Evolutionary conservation across 2,888 invertebrate genomes (phyloP), one percentile per base, ranked within the genome.

Genomic region (Cryptophagus acutangulus): DNA sequence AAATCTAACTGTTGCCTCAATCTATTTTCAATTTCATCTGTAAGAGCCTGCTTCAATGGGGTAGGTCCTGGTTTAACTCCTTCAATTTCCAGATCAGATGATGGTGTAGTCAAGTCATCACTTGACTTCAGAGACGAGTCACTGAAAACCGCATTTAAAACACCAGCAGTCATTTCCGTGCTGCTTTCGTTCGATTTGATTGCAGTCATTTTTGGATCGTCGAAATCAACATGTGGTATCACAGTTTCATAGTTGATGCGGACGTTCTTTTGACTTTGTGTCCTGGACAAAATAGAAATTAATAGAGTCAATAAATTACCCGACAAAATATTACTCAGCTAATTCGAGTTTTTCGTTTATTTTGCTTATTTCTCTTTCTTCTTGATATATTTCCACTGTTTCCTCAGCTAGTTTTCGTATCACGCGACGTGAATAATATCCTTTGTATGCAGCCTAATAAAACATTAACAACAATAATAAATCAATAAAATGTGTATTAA

Each of bases 391-490:
- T 5, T 17, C n/a, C 3, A 17, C 15, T 16, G 12, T 13, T 25
- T 46, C 38, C n/a, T 46, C 47, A n/a, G 49, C 33, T n/a, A 64
- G 37, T 37, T 54, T 41, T 34, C 52, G 57, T 49, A 66, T 58
- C 3, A 62, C 38, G 20, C 58, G 55, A 18, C 69, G 51, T 0
- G 69, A 67, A 40, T 69, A 70, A 36, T 70, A 70, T 1, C 69
- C 69, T 54, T 65, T 67, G 38, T 70, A 70, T 8, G 70, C 69
- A 16, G 67, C 60, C 59, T 63, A 46, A 33, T 51, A 44, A 6
- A 5, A 29, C 8, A 12, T 5, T 12, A 29, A 29, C 30, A 12
- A 8, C 12, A 12, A 29, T 8, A 8, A 8, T 20, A 20, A 20
- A 20, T 20, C 24, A 8, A 20, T 8, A n/a, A n/a, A 6, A 20